phyloP scores from a whole-genome alignment of 2,113 vertebrate genomes.

The Pelodiscus sinensis region DNA sequence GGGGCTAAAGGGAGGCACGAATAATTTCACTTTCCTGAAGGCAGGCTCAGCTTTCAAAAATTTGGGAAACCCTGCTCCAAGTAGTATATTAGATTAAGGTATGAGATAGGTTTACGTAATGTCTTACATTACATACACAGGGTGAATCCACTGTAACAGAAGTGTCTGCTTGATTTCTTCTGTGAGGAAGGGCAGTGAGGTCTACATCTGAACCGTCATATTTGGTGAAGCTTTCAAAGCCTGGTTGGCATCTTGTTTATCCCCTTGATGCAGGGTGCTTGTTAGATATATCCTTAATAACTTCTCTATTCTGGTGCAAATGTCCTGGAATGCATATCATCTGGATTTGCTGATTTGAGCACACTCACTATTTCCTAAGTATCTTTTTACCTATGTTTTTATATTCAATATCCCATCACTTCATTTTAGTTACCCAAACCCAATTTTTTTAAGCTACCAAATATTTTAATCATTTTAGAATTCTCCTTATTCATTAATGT shows the following conservation, averaged over 20 bases:
- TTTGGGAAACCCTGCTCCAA: neutral
- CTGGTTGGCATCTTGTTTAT: neutral
- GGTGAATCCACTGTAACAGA: neutral
- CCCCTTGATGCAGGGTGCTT: neutral
- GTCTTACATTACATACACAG: neutral
- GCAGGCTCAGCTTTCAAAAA: neutral
- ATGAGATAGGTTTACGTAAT: neutral
- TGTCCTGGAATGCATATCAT: neutral
- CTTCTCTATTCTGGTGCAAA: neutral
- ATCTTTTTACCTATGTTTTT: neutral
- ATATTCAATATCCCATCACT: neutral
- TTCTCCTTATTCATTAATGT: conserved; percentile 9
- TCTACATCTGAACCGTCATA: neutral
- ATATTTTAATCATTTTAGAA: conserved; percentile 43
- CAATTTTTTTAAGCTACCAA: neutral
- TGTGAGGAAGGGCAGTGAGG: neutral
- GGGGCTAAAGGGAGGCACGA: neutral
- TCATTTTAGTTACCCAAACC: neutral
- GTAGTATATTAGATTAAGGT: neutral
- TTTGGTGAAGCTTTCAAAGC: neutral
- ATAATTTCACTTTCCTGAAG: neutral
- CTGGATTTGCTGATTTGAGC: neutral
- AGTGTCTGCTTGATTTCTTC: neutral
- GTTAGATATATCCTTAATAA: neutral
- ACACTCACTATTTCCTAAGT: neutral